A percentile compares a stretch with the other conserved stretches of the same genome.
phyloP scores from a whole-genome alignment of 2,888 invertebrate species.

The Dolichomitus sp. region DNA sequence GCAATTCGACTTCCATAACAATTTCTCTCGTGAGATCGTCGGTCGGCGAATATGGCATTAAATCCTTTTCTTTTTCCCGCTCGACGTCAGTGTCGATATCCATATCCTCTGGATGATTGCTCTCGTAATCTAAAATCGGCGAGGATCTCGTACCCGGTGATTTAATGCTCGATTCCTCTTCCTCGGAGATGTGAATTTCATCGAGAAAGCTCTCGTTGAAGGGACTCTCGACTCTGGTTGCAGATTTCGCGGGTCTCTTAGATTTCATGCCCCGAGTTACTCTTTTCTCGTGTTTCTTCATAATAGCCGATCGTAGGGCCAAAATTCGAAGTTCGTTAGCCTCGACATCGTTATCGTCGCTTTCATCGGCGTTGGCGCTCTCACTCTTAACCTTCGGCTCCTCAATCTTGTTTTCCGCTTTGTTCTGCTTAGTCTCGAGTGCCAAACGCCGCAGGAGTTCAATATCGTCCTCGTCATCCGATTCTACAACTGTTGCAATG shows the following conservation, averaged over 20 bases:
- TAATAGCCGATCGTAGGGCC: conserved; percentile 90
- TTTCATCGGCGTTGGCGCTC: conserved; percentile 38
- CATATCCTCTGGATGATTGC: conserved; percentile 80
- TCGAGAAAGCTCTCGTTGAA: conserved; percentile 79
- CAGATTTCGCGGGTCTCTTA: conserved; percentile 34
- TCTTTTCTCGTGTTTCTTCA: conserved; percentile 89
- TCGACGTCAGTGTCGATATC: conserved; percentile 83
- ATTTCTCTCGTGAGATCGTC: conserved; percentile 75
- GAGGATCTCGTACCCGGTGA: conserved; percentile 57
- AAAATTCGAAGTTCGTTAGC: conserved; percentile 89
- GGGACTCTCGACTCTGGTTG: conserved; percentile 78
- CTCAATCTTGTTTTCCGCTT: conserved; percentile 40
- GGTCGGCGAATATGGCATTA: conserved; percentile 81
- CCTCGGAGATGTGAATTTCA: conserved; percentile 74
- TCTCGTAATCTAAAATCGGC: conserved; percentile 35
- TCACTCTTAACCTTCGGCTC: conserved; percentile 46
- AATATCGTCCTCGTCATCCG: conserved; percentile 78
- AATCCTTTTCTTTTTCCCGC: conserved; percentile 75
- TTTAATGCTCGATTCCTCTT: conserved; percentile 63
- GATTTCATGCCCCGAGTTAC: conserved; percentile 67
- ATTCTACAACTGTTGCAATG: not conserved
- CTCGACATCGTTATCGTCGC: conserved; percentile 88
- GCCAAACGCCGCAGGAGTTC: conserved; percentile 79
- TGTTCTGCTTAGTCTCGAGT: conserved; percentile 81
- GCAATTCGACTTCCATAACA: not conserved